A percentile compares a stretch with the other conserved stretches of the same genome.
Evolutionary conservation across 1,140 invertebrate species (phyloP).

Genomic region (Dolichoris vasculosae): DNA sequence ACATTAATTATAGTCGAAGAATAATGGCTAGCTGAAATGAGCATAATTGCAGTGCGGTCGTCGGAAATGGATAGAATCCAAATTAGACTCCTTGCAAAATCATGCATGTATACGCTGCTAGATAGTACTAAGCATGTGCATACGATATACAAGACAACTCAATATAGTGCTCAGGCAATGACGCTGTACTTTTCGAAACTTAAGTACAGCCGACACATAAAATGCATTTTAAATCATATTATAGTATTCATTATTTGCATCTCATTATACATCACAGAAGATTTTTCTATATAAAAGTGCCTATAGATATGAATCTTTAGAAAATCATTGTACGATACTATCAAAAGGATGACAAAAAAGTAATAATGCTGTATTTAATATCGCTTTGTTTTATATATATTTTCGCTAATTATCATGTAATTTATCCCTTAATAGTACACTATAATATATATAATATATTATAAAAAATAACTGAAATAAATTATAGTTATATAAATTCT

Average conservation of each 20-base stretch:
- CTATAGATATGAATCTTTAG: neutral
- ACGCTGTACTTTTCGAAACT: constrained; percentile 2
- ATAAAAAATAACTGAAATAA: too few relatives aligned
- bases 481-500: too few relatives aligned
- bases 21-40: constrained; percentile 27
- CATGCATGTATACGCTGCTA: neutral
- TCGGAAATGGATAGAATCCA: constrained; percentile 43
- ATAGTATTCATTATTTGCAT: constrained; percentile 38
- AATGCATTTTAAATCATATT: too few relatives aligned
- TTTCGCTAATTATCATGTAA: too few relatives aligned
- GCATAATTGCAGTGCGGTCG: constrained; percentile 34
- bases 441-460: too few relatives aligned
- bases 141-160: neutral
- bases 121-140: neutral
- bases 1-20: constrained; percentile 44
- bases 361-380: too few relatives aligned
- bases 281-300: neutral
- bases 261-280: neutral
- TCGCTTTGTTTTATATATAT: too few relatives aligned
- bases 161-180: constrained; percentile 1
- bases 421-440: too few relatives aligned
- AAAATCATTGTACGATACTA: neutral
- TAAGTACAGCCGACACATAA: neutral
- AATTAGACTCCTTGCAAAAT: neutral
- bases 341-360: too few relatives aligned